Evolutionary conservation across 1,140 invertebrate species (phyloP).

Genomic region (Lordiphosa mommai): DNA sequence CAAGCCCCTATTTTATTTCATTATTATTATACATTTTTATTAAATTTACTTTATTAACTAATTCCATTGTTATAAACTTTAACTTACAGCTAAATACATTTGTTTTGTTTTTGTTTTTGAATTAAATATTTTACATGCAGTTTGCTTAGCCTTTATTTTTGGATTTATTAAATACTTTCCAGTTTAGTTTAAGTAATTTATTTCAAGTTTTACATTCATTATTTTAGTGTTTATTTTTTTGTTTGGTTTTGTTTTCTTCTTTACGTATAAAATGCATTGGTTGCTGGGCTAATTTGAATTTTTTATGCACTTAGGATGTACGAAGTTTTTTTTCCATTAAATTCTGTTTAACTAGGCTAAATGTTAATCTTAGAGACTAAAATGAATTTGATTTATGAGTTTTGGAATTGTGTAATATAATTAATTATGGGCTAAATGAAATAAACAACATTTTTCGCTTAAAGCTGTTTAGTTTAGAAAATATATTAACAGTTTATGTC

Average conservation of each 20-base stretch:
- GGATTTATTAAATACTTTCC: constrained; percentile 19
- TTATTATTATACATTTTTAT: constrained; percentile 62
- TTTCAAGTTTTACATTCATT: constrained; percentile 15
- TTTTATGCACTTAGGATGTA: neutral
- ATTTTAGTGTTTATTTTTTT: neutral
- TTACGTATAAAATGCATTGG: constrained; percentile 74
- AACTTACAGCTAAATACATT: constrained; percentile 56
- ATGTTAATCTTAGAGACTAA: constrained; percentile 48
- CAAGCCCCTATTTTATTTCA: neutral
- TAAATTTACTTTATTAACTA: constrained; percentile 67
- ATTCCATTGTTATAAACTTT: constrained; percentile 51
- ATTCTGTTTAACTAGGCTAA: constrained; percentile 63
- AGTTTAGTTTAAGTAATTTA: constrained; percentile 6
- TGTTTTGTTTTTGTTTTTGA: constrained; percentile 19
- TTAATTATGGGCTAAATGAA: constrained; percentile 54
- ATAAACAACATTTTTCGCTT: constrained; percentile 68
- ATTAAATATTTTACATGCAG: constrained; percentile 75
- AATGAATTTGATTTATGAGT: constrained; percentile 54
- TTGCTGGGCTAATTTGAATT: constrained; percentile 67
- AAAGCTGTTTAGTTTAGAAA: constrained; percentile 69
- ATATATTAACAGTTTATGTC: constrained; percentile 69
- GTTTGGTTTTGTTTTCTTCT: neutral
- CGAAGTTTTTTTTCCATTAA: constrained; percentile 35
- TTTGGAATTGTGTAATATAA: constrained; percentile 28
- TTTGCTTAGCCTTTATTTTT: constrained; percentile 48